Conservation (phyloP, 2,797 vertebrate genomes). For the Ctenopoma kingsleyae region DNA sequence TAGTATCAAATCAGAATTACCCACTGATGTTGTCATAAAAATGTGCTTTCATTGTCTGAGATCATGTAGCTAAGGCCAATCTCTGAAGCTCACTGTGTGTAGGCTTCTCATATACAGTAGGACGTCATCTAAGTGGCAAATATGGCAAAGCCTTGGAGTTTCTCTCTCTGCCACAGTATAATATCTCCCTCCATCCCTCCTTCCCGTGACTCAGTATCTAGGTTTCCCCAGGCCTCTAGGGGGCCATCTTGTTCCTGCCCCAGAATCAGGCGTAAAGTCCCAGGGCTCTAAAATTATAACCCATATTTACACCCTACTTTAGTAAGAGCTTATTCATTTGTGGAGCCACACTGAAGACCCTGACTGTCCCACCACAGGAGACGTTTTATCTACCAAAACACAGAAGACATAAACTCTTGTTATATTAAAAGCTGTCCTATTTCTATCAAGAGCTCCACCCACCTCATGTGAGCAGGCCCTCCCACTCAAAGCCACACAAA, state of each 20-base stretch:
- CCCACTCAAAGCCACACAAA: conserved; percentile 36
- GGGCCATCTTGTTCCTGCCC: conserved; percentile 65
- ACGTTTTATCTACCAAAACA: conserved; percentile 64
- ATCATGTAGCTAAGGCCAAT: conserved; percentile 23
- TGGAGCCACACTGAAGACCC: conserved; percentile 30
- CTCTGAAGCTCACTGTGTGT: conserved; percentile 23
- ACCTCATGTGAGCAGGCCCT: conserved; percentile 35
- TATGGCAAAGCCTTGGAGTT: conserved; percentile 8
- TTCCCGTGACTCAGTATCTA: conserved; percentile 47
- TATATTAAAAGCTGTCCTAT: conserved; percentile 53
- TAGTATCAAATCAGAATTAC: conserved; percentile 16
- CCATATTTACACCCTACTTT: conserved; percentile 61
- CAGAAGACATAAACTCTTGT: conserved; percentile 56
- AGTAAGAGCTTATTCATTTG: conserved; percentile 52
- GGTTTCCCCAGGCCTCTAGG: conserved; percentile 69
- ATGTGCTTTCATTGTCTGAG: conserved; percentile 11
- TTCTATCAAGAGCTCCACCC: conserved; percentile 48
- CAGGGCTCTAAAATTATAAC: conserved; percentile 62
- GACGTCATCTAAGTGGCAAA: conserved; percentile 43
- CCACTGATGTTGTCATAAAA: conserved; percentile 19
- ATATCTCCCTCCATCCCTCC: conserved; percentile 3
- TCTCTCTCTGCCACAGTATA: not conserved
- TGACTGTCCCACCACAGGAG: conserved; percentile 27
- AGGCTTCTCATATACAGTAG: conserved; percentile 22
- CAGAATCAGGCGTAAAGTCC: conserved; percentile 65